Conservation (phyloP, 1,140 invertebrate species). For the Dinothrombium tinctorium region DNA sequence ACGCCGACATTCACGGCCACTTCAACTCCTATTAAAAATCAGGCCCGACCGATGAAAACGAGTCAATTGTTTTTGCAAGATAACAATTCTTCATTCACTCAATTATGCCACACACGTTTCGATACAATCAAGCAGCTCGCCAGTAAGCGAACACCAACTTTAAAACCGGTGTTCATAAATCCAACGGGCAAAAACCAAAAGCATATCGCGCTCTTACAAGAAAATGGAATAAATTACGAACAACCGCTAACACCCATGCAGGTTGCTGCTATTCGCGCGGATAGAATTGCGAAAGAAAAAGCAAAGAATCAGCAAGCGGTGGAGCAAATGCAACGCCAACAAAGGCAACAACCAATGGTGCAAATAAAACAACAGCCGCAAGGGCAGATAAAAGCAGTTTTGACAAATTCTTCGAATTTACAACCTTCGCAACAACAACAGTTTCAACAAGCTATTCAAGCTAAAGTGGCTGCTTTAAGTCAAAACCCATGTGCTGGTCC, state of each 20-base stretch:
- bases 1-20: not conserved
- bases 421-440: conserved; percentile 5
- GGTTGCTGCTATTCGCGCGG: conserved; percentile 54
- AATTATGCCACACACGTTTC: conserved; percentile 41
- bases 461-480: conserved; percentile 2
- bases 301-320: conserved; percentile 18
- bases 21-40: conserved; percentile 1
- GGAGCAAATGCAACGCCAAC: conserved; percentile 11
- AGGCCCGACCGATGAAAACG: conserved; percentile 33
- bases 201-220: conserved; percentile 50
- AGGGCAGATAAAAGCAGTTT: not conserved
- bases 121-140: conserved; percentile 49
- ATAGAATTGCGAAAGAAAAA: conserved; percentile 46
- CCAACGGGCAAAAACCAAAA: conserved; percentile 30
- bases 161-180: conserved; percentile 39
- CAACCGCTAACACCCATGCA: conserved; percentile 53
- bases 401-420: not conserved
- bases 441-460: conserved; percentile 6
- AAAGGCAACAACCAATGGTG: conserved; percentile 8
- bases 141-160: conserved; percentile 37
- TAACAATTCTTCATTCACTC: conserved; percentile 49
- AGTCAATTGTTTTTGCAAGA: conserved; percentile 56
- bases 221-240: conserved; percentile 64
- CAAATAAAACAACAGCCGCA: not conserved
- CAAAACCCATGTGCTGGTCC: not conserved